These are phyloP conservation scores for Chydorus sphaericus DNA, from an alignment of 2,888 invertebrate genomes.

Conservation along the genomic window DNA sequence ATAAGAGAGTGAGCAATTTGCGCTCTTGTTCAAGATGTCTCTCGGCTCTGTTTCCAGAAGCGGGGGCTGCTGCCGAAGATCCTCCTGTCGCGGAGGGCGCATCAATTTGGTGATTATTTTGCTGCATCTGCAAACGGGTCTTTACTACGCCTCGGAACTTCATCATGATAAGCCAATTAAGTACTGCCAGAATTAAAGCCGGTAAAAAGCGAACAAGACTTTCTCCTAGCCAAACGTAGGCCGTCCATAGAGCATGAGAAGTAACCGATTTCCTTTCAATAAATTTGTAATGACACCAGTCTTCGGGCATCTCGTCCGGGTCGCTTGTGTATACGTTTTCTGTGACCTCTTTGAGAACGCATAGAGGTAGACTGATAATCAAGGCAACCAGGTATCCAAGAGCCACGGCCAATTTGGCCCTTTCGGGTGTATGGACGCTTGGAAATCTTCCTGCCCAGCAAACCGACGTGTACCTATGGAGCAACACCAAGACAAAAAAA, in stretches of 20 bases:
- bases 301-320: not conserved
- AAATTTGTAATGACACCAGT: constrained; percentile 19
- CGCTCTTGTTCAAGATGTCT: constrained; percentile 30
- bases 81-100: constrained; percentile 15
- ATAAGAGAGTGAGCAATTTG: constrained; percentile 31
- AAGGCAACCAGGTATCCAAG: constrained; percentile 29
- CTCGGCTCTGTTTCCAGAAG: constrained; percentile 9
- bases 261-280: constrained; percentile 24
- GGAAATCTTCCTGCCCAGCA: constrained; percentile 30
- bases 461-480: constrained; percentile 30
- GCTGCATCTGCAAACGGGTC: constrained; percentile 27
- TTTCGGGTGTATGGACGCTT: constrained; percentile 27
- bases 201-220: constrained; percentile 33
- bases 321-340: not conserved
- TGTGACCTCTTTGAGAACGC: constrained; percentile 27
- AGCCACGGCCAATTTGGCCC: constrained; percentile 28
- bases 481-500: not conserved
- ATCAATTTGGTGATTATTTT: constrained; percentile 15
- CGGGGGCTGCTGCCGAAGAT: not conserved
- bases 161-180: constrained; percentile 33
- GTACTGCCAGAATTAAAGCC: constrained; percentile 31
- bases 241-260: constrained; percentile 24
- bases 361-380: constrained; percentile 30
- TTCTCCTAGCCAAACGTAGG: constrained; percentile 30
- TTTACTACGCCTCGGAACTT: constrained; percentile 31